These are phyloP conservation scores for Trachelus troglodyta DNA, from an alignment of 2,888 invertebrate genomes.

Conservation along the genomic window DNA sequence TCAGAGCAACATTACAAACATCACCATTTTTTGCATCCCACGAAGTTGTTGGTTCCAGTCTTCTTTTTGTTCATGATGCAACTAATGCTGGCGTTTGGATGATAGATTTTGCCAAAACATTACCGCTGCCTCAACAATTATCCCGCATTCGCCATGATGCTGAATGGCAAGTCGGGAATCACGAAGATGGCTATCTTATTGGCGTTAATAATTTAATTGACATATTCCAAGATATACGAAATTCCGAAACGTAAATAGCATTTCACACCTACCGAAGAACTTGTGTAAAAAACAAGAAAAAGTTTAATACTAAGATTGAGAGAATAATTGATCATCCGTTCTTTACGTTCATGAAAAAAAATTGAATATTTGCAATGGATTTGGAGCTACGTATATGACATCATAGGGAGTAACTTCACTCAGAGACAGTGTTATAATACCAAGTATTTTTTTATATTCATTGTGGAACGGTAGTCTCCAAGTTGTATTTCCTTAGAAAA, in stretches of 20 bases:
- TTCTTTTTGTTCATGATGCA: conserved; percentile 94
- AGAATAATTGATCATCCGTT: background rate
- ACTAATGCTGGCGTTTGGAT: conserved; percentile 93
- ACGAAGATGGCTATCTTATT: conserved; percentile 95
- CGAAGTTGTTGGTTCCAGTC: conserved; percentile 94
- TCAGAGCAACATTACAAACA: conserved; percentile 83
- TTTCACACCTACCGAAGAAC: background rate
- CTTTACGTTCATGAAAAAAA: background rate
- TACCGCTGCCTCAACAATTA: conserved; percentile 80
- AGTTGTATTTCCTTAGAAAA: background rate
- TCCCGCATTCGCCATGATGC: conserved; percentile 80
- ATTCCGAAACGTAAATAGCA: conserved; percentile 26
- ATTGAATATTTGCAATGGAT: background rate
- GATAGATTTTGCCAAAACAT: conserved; percentile 97
- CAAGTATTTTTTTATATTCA: background rate
- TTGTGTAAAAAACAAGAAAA: background rate
- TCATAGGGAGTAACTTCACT: background rate
- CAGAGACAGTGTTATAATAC: background rate
- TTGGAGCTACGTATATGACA: background rate
- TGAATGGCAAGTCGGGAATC: conserved; percentile 94
- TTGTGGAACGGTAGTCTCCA: background rate
- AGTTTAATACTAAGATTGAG: background rate
- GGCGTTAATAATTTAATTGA: conserved; percentile 91
- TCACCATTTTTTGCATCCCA: conserved; percentile 93
- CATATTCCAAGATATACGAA: conserved; percentile 77